A percentile compares a stretch with the other conserved stretches of the same genome.
Evolutionary conservation across 2,888 invertebrate species (phyloP).

Genomic region (Ashinkailepas kermadecensis): DNA sequence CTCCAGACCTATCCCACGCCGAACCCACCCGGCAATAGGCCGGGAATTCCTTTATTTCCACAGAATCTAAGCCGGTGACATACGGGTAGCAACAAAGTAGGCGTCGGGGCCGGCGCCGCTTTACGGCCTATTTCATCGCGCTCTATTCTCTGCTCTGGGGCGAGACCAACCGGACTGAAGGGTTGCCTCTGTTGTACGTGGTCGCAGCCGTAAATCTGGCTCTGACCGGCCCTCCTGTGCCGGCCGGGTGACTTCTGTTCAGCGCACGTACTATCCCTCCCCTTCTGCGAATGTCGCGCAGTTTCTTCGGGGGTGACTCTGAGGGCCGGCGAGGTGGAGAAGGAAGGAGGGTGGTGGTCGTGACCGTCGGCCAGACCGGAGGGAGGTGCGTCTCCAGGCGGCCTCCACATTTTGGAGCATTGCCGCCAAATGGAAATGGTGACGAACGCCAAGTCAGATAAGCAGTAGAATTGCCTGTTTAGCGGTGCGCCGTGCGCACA

Average conservation of each 20-base stretch:
- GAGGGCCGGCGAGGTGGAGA: no score
- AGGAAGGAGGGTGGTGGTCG: no score
- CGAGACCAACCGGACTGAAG: background rate
- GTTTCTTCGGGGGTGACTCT: no score
- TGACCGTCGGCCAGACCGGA: no score
- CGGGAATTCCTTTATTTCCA: constrained; percentile 7
- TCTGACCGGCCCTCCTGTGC: background rate
- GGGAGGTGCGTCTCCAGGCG: no score
- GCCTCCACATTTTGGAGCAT: no score
- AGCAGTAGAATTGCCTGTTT: no score
- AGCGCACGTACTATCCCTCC: background rate
- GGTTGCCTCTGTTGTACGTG: background rate
- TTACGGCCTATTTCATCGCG: background rate
- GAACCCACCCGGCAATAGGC: background rate
- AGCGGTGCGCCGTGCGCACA: no score
- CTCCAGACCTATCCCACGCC: background rate
- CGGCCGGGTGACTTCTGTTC: background rate
- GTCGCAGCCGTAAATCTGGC: background rate
- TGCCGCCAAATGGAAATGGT: no score
- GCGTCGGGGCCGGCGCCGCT: background rate
- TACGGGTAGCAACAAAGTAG: background rate
- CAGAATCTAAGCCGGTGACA: background rate
- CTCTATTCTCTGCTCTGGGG: background rate
- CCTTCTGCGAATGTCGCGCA: no score
- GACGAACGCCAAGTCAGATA: no score